These are phyloP conservation scores for Cyrtodaria siliqua DNA, from an alignment of 2,888 invertebrate species.

Conservation along the genomic window DNA sequence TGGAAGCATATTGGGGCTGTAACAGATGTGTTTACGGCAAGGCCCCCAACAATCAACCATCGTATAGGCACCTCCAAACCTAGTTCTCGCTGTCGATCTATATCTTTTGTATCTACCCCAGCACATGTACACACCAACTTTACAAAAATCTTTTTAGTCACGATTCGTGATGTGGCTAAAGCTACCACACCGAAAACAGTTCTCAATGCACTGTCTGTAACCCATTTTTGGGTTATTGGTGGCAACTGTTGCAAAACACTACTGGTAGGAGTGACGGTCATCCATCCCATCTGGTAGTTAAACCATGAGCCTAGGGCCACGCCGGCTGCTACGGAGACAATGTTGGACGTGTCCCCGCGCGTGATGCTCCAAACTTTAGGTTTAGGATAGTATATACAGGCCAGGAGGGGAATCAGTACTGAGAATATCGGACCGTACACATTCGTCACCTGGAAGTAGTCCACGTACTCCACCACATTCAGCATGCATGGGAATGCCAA, in stretches of 20 bases:
- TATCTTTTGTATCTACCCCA: constrained; percentile 90
- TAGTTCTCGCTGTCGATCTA: constrained; percentile 86
- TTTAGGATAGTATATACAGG: constrained; percentile 93
- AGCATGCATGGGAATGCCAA: constrained; percentile 91
- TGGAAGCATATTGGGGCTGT: constrained; percentile 93
- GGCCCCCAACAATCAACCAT: constrained; percentile 92
- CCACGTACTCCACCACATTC: constrained; percentile 91
- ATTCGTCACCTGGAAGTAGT: constrained; percentile 90
- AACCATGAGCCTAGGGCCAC: constrained; percentile 93
- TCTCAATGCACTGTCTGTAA: constrained; percentile 72
- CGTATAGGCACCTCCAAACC: constrained; percentile 93
- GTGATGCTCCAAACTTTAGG: constrained; percentile 96
- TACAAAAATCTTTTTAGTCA: constrained; percentile 90
- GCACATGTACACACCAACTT: constrained; percentile 91
- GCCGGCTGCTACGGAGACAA: constrained; percentile 89
- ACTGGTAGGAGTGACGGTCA: constrained; percentile 78
- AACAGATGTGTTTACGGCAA: constrained; percentile 93
- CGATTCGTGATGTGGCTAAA: constrained; percentile 89
- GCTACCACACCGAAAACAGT: constrained; percentile 93
- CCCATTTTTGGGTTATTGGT: constrained; percentile 91
- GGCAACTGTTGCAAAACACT: constrained; percentile 91
- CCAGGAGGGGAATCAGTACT: constrained; percentile 88
- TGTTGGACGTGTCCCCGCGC: constrained; percentile 95
- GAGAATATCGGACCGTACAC: constrained; percentile 90
- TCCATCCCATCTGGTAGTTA: constrained; percentile 92